Evolutionary conservation across 2,888 invertebrate species (phyloP).

Genomic region (Chesias legatella): DNA sequence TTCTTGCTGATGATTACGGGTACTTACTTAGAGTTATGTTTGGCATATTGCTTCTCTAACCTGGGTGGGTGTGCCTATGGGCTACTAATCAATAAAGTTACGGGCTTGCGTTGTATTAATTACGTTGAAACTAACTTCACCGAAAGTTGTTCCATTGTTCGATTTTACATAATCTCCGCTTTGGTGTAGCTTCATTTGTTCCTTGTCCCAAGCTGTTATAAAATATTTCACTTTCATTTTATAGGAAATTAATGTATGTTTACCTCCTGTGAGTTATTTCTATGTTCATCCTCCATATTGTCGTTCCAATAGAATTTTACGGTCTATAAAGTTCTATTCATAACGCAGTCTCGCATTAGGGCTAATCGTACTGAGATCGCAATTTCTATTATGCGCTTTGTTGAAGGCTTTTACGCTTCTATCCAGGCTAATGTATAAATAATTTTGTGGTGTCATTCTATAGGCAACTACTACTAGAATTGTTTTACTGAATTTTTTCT

Average conservation of each 20-base stretch:
- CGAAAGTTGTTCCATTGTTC: not conserved
- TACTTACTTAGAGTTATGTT: no score
- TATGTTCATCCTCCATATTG: slow-evolving; percentile 3
- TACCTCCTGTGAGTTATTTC: not conserved
- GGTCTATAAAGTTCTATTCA: slow-evolving; percentile 33
- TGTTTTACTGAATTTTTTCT: no score
- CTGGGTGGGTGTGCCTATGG: no score
- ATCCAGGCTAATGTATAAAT: slow-evolving; percentile 26
- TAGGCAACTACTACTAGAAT: no score
- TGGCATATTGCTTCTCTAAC: no score
- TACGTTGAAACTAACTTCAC: no score
- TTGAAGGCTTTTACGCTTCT: slow-evolving; percentile 16
- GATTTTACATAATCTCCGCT: not conserved
- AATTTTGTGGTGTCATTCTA: slow-evolving; percentile 17
- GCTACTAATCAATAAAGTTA: no score
- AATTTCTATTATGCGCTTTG: slow-evolving; percentile 33
- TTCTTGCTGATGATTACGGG: no score
- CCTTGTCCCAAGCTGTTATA: not conserved
- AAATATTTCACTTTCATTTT: slow-evolving; percentile 4
- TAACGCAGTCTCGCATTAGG: slow-evolving; percentile 32
- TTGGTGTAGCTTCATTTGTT: no score
- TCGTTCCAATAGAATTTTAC: slow-evolving; percentile 32
- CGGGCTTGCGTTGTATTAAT: no score
- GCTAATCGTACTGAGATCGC: slow-evolving; percentile 33
- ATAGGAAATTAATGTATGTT: not conserved